Conservation (phyloP, 2,888 invertebrate genomes). For the Atherix ibis region DNA sequence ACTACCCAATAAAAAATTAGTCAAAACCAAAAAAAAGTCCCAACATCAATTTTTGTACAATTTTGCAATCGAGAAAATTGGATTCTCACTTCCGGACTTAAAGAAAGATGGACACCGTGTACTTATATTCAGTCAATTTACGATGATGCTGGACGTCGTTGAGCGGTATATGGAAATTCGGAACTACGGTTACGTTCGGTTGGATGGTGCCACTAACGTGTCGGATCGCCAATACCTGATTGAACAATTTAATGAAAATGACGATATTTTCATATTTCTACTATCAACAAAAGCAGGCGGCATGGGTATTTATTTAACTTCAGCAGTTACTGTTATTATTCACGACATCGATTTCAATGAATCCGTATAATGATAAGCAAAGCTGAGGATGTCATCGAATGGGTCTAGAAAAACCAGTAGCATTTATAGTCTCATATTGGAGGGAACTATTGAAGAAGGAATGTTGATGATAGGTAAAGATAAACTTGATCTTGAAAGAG, state of each 20-base stretch:
- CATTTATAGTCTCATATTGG: slow-evolving; percentile 69
- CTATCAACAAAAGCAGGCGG: slow-evolving; percentile 90
- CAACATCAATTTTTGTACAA: too few relatives aligned
- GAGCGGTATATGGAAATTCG: slow-evolving; percentile 72
- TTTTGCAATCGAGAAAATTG: too few relatives aligned
- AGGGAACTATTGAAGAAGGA: slow-evolving; percentile 83
- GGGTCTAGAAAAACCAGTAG: slow-evolving; percentile 70
- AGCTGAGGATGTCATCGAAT: slow-evolving; percentile 82
- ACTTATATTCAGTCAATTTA: slow-evolving; percentile 91
- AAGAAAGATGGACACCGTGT: slow-evolving; percentile 65
- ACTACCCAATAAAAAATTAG: too few relatives aligned
- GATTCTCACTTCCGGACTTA: slow-evolving; percentile 57
- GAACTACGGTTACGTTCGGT: slow-evolving; percentile 55
- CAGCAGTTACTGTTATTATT: slow-evolving; percentile 88
- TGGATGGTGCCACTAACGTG: slow-evolving; percentile 85
- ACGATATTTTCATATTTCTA: slow-evolving; percentile 73
- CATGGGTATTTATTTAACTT: slow-evolving; percentile 85
- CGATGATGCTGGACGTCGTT: slow-evolving; percentile 84
- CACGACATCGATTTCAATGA: slow-evolving; percentile 98
- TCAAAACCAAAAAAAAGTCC: too few relatives aligned
- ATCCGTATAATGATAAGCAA: slow-evolving; percentile 98
- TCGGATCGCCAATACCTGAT: slow-evolving; percentile 76
- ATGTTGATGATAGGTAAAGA: slow-evolving; percentile 81
- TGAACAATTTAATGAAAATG: slow-evolving; percentile 68
- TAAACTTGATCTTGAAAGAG: slow-evolving; percentile 80